Base-by-base conservation (phyloP, 2,888 invertebrate species). In the Anorthoa munda region DNA sequence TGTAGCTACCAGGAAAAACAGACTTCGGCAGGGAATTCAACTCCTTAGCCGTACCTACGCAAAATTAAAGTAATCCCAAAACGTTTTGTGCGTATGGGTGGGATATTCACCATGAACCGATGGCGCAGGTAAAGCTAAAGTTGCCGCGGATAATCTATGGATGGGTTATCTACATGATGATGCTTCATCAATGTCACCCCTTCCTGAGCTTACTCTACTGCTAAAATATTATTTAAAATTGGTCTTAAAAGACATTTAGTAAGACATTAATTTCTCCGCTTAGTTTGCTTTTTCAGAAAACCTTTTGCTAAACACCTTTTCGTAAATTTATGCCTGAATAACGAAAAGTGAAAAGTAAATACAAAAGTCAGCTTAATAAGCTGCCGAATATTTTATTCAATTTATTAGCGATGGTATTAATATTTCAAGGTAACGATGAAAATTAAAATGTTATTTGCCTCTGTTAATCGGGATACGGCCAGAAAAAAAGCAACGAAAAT, bases 331-430 rank as follows among this genome's bases (percentile, higher is more conserved):
- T 15, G 13, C n/a, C 31, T 5, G 5, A 31, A 48, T 23, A 58
- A 68, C n/a, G 2, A 68, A 55, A 56, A 12, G 12, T n/a, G 2
- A 4, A 15, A n/a, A 45, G 39, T 26, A 45, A 67, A 46, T 53
- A 23, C 21, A 26, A 56, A 65, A 0, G 60, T 66, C 65, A 58
- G 78, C 60, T n/a, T 61, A 75, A 68, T 23, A 55, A 50, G 5
- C 31, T 7, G 17, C 21, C n/a, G 2, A 77, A 48, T 56, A 66
- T 45, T 46, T 23, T 1, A 39, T 61, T 23, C 15, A 56, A 69
- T 68, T 77, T 61, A 56, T 11, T 48, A 71, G 31, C 4, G 9
- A 9, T 39, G 26, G 12, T 26, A 51, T 21, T 17, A 21, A 26
- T 11, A 21, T 50, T 50, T 23, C 0, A 56, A 56, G 2, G 2